Evolutionary conservation across 2,113 vertebrate species (phyloP).

Genomic region (Alces alces): DNA sequence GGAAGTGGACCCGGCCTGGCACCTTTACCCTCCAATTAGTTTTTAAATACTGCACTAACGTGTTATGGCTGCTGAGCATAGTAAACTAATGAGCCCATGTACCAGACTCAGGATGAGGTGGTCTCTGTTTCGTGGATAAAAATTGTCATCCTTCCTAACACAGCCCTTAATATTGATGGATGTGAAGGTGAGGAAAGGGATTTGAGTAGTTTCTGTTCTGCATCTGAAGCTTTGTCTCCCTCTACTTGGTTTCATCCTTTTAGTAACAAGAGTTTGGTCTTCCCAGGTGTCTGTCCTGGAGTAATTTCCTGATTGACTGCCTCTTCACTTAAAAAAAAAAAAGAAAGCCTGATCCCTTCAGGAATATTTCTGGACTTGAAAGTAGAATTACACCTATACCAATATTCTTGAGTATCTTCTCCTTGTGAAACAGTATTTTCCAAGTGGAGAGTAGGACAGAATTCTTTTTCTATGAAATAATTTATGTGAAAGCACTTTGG

Average conservation of each 20-base stretch:
- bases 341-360: background rate
- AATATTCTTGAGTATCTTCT: background rate
- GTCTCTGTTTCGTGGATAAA: background rate
- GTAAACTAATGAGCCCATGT: background rate
- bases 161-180: background rate
- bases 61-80: background rate
- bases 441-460: background rate
- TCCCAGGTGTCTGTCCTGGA: background rate
- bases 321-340: no score
- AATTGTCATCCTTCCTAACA: background rate
- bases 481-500: conserved; percentile 20
- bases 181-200: background rate
- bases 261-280: background rate
- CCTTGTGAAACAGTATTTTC: conserved; percentile 7
- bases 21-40: background rate
- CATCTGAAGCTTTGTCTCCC: background rate
- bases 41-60: background rate
- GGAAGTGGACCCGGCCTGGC: background rate
- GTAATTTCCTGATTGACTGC: background rate
- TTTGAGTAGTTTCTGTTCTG: background rate
- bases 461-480: conserved; percentile 3
- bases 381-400: background rate
- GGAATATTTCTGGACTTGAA: background rate
- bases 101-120: background rate
- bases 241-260: background rate